Base-by-base conservation (phyloP, 2,797 vertebrate genomes). In the Allobates femoralis region DNA sequence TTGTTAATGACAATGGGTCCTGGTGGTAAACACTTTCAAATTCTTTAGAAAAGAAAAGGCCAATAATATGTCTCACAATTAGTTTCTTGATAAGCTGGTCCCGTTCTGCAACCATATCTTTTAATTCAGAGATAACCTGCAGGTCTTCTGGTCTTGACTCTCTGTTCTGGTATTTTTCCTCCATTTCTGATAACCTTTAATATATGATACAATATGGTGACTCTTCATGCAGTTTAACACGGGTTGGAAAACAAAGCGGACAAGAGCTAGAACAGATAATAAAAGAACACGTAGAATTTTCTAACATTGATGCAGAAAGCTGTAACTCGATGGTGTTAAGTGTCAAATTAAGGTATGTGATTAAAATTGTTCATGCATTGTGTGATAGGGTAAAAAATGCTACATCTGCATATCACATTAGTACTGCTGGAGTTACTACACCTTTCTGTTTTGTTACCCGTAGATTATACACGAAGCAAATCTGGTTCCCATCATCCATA, bases 41-140 rank as follows among this genome's bases (percentile, higher is more conserved):
- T 30, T 75, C 34, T 85, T 78, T 85, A 78, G 71, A 82, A 60
- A 67, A 84, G 89, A 50, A 90, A 86, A 50, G n/a, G 15, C 41
- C 74, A 91, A 71, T 86, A 88, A 86, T 90, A 81, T 88, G 60
- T 94, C 97, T 94, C 94, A 99, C 98, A 95, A 99, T 97, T 92
- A 99, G 93, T 92, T 99, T 99, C 94, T 99, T 99, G 92, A 99
- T 98, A 56, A 99, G 95, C 26, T 97, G 91, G 90, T 99, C 98
- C 89, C 97, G 95, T 92, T 99, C 98, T 16, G 97, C 90, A 91
- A 99, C 96, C 96, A 99, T 96, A 77, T 97, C 97, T 94, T 97
- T 99, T 91, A 99, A 94, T 92, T 99, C 98, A 28, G 97, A 96
- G 87, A 99, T 99, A 88, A 97, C 91, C 93, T 99, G 97, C 90